Evolutionary conservation across 2,888 invertebrate species (phyloP).

Genomic region (Amphipoea lucens): DNA sequence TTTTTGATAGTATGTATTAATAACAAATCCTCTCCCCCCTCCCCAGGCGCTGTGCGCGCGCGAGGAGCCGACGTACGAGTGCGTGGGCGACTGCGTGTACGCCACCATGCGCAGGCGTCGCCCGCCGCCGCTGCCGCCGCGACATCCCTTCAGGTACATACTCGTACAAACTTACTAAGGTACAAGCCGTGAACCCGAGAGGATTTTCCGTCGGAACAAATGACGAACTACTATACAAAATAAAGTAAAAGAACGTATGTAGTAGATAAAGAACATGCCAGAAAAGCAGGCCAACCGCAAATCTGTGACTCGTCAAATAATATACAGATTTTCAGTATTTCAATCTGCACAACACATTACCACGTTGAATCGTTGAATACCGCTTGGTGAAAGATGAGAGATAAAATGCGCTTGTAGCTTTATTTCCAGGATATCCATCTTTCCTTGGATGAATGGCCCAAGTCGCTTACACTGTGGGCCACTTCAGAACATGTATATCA

Average conservation of each 20-base stretch:
- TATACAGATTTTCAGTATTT: background rate
- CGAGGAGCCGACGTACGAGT: slow-evolving; percentile 85
- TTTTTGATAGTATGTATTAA: background rate
- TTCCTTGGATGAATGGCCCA: background rate
- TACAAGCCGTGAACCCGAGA: too few species aligned
- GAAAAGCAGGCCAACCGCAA: background rate
- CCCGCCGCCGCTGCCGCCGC: slow-evolving; percentile 78
- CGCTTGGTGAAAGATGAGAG: background rate
- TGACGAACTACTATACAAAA: too few species aligned
- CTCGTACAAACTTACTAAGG: background rate
- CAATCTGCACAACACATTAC: background rate
- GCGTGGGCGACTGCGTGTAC: slow-evolving; percentile 81
- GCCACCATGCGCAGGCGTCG: slow-evolving; percentile 75
- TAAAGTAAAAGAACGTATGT: too few species aligned
- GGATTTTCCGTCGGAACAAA: too few species aligned
- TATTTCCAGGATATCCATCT: background rate
- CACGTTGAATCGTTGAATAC: background rate
- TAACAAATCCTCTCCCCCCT: background rate
- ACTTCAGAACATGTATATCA: background rate
- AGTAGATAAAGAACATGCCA: background rate
- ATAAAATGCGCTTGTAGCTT: background rate
- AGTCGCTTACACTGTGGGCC: background rate
- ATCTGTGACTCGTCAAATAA: background rate
- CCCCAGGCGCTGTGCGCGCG: slow-evolving; percentile 26
- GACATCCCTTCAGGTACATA: slow-evolving; percentile 49